phyloP scores from a whole-genome alignment of 2,113 vertebrate genomes.

The Epinephelus fuscoguttatus region DNA sequence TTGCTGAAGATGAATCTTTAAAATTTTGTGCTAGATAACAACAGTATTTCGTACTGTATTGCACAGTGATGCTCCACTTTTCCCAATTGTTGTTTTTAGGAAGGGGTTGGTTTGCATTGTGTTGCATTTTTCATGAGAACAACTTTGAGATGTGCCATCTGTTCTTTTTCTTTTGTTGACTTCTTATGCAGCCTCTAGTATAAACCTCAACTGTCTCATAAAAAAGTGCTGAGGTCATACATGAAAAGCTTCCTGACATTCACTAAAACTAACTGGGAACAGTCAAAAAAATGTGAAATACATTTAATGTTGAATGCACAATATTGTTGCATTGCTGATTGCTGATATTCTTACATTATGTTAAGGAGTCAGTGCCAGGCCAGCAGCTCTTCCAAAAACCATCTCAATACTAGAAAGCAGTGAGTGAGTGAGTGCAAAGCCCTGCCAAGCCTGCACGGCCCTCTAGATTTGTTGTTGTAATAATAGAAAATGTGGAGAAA shows the following conservation, averaged over 20 bases:
- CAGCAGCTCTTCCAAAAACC: slow-evolving; percentile 25
- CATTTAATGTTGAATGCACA: slow-evolving; percentile 6
- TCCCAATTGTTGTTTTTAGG: slow-evolving; percentile 6
- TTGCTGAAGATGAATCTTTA: neutral
- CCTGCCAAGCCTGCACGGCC: neutral
- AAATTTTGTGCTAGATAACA: neutral
- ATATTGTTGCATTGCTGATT: slow-evolving; percentile 15
- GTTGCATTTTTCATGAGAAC: slow-evolving; percentile 41
- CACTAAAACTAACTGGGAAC: neutral
- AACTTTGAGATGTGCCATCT: slow-evolving; percentile 27
- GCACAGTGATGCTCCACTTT: slow-evolving; percentile 12
- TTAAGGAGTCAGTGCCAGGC: slow-evolving; percentile 34
- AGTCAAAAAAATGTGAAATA: slow-evolving; percentile 10
- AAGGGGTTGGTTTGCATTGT: slow-evolving; percentile 14
- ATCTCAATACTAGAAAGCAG: slow-evolving; percentile 1
- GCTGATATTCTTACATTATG: slow-evolving; percentile 35
- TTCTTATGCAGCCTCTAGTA: slow-evolving; percentile 4
- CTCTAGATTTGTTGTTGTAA: slow-evolving; percentile 13
- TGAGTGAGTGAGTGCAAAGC: neutral
- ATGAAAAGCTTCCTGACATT: neutral
- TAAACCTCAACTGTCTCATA: neutral
- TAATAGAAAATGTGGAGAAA: slow-evolving; percentile 15
- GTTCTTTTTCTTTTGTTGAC: slow-evolving; percentile 21
- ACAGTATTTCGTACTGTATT: neutral
- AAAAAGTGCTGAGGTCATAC: slow-evolving; percentile 15